These are phyloP conservation scores for Drosophila affinis DNA, from an alignment of 2,888 invertebrate species.

Conservation along the genomic window DNA sequence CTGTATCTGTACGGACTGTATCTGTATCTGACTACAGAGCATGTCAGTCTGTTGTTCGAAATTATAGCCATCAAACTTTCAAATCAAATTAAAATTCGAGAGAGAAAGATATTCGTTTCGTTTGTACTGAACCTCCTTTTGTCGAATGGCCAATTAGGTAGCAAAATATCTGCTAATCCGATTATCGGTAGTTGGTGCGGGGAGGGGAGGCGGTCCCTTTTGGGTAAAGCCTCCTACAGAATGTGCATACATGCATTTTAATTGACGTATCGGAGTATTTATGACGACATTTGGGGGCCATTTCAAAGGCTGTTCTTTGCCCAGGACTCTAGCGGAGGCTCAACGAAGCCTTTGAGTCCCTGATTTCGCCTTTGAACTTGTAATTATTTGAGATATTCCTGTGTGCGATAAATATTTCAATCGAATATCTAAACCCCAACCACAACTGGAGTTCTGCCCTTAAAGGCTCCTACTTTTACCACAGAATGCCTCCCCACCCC, in stretches of 20 bases:
- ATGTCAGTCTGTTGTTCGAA: conserved; percentile 18
- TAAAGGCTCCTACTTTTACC: background rate
- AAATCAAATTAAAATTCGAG: conserved; percentile 4
- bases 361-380: too few species aligned
- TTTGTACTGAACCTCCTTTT: conserved; percentile 2
- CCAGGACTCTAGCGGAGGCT: background rate
- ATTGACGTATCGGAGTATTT: background rate
- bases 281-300: background rate
- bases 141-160: conserved; percentile 36
- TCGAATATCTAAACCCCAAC: too few species aligned
- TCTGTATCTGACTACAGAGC: background rate
- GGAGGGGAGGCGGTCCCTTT: background rate
- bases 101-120: background rate
- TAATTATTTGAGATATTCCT: too few species aligned
- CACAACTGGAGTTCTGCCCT: too few species aligned
- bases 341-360: background rate
- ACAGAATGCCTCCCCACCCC: too few species aligned
- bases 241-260: background rate
- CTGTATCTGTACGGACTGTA: background rate
- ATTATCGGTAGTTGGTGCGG: conserved; percentile 18
- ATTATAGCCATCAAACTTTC: conserved; percentile 20
- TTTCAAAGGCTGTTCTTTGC: too few species aligned
- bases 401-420: too few species aligned
- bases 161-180: conserved; percentile 35
- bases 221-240: background rate